These are phyloP conservation scores for Cyrtorhinus lividipennis DNA, from an alignment of 1,140 invertebrate genomes.

Conservation along the genomic window DNA sequence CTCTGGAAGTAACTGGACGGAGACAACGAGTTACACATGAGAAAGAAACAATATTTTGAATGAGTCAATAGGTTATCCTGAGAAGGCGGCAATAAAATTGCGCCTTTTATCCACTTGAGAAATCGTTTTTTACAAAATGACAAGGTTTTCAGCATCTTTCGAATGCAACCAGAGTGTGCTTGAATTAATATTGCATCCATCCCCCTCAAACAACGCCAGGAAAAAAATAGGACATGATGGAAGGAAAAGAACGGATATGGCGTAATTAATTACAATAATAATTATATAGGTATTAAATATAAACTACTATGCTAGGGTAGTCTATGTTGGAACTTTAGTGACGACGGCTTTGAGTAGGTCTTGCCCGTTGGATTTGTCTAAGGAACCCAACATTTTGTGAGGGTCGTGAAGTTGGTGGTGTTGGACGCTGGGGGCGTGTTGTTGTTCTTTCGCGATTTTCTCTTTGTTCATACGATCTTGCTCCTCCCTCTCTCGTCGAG, in stretches of 20 bases:
- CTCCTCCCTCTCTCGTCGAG: slow-evolving; percentile 73
- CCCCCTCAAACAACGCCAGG: no score
- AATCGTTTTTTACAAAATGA: no score
- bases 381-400: slow-evolving; percentile 23
- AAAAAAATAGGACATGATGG: not conserved
- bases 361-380: slow-evolving; percentile 23
- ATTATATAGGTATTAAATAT: not conserved
- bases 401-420: slow-evolving; percentile 34
- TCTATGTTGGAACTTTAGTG: slow-evolving; percentile 26
- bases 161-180: no score
- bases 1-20: no score
- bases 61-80: no score
- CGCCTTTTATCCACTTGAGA: no score
- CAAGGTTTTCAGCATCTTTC: no score
- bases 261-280: not conserved
- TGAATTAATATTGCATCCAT: no score
- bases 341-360: slow-evolving; percentile 27
- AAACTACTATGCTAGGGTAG: not conserved
- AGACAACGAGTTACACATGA: no score
- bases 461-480: slow-evolving; percentile 81
- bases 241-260: not conserved
- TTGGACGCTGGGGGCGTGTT: slow-evolving; percentile 35
- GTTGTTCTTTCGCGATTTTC: slow-evolving; percentile 57
- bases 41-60: no score
- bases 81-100: no score